Evolutionary conservation across 2,113 vertebrate genomes (phyloP).

Genomic region (Phalacrocorax carbo): DNA sequence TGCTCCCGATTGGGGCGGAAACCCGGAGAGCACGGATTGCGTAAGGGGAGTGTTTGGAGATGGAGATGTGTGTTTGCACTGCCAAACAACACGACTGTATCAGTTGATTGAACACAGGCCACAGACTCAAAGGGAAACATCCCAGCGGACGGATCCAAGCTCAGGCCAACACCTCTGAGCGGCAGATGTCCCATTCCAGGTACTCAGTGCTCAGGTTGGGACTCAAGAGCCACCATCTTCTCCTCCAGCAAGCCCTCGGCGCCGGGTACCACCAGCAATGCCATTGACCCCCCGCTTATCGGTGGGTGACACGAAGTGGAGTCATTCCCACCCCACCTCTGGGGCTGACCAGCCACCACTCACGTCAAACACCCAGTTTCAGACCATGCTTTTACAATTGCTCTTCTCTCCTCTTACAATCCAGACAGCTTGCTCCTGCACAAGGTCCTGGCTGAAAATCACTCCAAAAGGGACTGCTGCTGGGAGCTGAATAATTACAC

Average conservation of each 20-base stretch:
- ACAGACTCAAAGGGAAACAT: neutral
- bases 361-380: neutral
- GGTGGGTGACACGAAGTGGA: neutral
- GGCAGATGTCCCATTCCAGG: fast-evolving
- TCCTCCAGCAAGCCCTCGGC: neutral
- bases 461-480: neutral
- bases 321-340: neutral
- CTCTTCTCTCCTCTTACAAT: neutral
- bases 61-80: neutral
- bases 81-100: neutral
- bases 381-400: neutral
- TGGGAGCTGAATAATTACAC: neutral
- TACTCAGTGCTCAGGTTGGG: fast-evolving
- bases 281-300: fast-evolving
- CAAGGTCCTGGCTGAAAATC: neutral
- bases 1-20: neutral
- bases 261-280: neutral
- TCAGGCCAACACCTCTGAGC: neutral
- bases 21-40: neutral
- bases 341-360: neutral
- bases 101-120: neutral
- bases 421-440: neutral
- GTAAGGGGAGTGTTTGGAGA: neutral
- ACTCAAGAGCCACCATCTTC: neutral
- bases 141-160: fast-evolving